phyloP scores from a whole-genome alignment of 2,797 vertebrate genomes.

The Lagocephalus sceleratus region DNA sequence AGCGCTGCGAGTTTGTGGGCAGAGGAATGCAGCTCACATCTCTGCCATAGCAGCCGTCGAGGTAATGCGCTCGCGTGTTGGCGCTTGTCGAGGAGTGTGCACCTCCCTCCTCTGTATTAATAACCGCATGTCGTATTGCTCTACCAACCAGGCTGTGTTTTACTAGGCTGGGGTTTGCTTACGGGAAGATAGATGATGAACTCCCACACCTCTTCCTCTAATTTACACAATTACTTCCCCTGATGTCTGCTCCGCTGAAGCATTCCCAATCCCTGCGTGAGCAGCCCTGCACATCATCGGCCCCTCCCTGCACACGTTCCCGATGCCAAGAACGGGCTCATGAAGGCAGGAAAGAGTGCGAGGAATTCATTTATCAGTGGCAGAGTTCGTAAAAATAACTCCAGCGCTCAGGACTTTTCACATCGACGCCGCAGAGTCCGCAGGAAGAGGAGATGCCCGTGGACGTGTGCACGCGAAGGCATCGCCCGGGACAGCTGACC shows the following conservation, averaged over 20 bases:
- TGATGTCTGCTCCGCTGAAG: constrained; percentile 50
- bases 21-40: constrained; percentile 79
- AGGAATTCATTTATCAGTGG: neutral
- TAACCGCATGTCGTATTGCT: constrained; percentile 69
- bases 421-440: constrained; percentile 42
- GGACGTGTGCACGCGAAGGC: constrained; percentile 58
- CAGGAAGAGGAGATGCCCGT: constrained; percentile 32
- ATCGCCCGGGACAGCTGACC: constrained; percentile 61
- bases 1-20: constrained; percentile 64
- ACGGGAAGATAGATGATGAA: constrained; percentile 70
- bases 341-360: neutral
- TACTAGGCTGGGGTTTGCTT: constrained; percentile 58
- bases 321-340: constrained; percentile 10
- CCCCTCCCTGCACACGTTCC: constrained; percentile 1
- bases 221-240: constrained; percentile 62
- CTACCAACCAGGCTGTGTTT: constrained; percentile 64
- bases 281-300: constrained; percentile 9
- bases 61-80: constrained; percentile 78
- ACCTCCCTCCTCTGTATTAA: constrained; percentile 76
- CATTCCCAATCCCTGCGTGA: constrained; percentile 38
- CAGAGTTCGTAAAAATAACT: constrained; percentile 46
- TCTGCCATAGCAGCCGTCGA: constrained; percentile 78
- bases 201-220: constrained; percentile 61
- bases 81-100: constrained; percentile 72
- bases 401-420: constrained; percentile 19